Conservation (phyloP, 2,888 invertebrate genomes). For the Volucella inflata region DNA sequence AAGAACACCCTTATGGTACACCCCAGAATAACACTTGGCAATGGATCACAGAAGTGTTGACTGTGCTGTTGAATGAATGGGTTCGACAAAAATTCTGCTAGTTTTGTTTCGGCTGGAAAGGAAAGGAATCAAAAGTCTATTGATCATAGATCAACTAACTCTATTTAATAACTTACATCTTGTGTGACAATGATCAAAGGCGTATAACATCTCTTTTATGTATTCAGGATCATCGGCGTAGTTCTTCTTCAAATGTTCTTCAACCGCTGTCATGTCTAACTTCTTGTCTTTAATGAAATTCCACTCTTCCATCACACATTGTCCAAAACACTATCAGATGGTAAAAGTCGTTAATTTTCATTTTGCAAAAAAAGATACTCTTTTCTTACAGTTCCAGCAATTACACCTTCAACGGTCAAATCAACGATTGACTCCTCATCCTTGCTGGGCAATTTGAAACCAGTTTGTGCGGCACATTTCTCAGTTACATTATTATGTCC, state of each 20-base stretch:
- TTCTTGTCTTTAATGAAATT: conserved; percentile 75
- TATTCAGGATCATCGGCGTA: conserved; percentile 78
- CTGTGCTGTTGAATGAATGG: conserved; percentile 74
- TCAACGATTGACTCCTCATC: conserved; percentile 78
- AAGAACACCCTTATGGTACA: conserved; percentile 79
- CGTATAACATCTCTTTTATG: conserved; percentile 78
- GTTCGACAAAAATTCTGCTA: conserved; percentile 77
- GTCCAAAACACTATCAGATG: conserved; percentile 77
- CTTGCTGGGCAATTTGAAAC: conserved; percentile 76
- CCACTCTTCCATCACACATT: conserved; percentile 77
- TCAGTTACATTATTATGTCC: conserved; percentile 78
- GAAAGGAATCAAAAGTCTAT: neutral
- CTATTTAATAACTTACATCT: conserved; percentile 69
- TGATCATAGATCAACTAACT: neutral
- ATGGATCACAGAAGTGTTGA: conserved; percentile 77
- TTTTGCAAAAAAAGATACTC: rapidly evolving
- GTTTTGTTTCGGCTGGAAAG: conserved; percentile 77
- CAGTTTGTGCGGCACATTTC: conserved; percentile 77
- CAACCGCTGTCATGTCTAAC: conserved; percentile 78
- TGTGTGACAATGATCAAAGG: conserved; percentile 80
- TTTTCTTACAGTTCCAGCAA: conserved; percentile 72
- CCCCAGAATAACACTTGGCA: conserved; percentile 77
- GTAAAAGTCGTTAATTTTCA: neutral
- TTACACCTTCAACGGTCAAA: conserved; percentile 77
- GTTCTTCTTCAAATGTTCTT: conserved; percentile 57